A percentile compares a stretch with the other conserved stretches of the same genome.
Conservation (phyloP, 2,888 invertebrate genomes). For the Dryadula phaetusa region DNA sequence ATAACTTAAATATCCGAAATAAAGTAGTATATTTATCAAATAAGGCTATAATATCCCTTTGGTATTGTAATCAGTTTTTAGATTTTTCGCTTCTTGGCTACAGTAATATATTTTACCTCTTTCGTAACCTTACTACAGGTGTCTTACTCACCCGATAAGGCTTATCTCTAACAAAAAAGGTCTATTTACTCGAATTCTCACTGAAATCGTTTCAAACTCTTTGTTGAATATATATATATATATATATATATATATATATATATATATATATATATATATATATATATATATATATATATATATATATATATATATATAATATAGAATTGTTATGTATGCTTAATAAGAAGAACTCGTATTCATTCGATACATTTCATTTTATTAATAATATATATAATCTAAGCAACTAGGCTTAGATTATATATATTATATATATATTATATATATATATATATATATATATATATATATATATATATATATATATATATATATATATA, state of each 20-base stretch:
- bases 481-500: not conserved
- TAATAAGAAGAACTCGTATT: too few species aligned
- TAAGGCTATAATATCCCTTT: not conserved
- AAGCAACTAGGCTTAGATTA: too few species aligned
- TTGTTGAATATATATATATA: not conserved
- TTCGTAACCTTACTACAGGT: slow-evolving; percentile 14
- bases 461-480: not conserved
- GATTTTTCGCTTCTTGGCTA: not conserved
- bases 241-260: too few species aligned
- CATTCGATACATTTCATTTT: too few species aligned
- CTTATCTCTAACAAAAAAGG: slow-evolving; percentile 9
- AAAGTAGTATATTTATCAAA: not conserved
- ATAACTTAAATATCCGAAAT: slow-evolving; percentile 19
- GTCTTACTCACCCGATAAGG: slow-evolving; percentile 8
- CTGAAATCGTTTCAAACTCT: not conserved
- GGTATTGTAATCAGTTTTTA: slow-evolving; percentile 3
- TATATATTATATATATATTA: not conserved
- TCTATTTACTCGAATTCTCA: not conserved
- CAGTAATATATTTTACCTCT: slow-evolving; percentile 25
- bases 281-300: too few species aligned
- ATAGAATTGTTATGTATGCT: too few species aligned
- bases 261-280: too few species aligned
- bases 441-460: not conserved
- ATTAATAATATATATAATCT: too few species aligned
- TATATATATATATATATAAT: too few species aligned